Percentiles rank a stretch among this genome's conserved stretches.
These are phyloP conservation scores for Stegodyphus dumicola DNA, from an alignment of 1,140 invertebrate species.

Conservation along the genomic window DNA sequence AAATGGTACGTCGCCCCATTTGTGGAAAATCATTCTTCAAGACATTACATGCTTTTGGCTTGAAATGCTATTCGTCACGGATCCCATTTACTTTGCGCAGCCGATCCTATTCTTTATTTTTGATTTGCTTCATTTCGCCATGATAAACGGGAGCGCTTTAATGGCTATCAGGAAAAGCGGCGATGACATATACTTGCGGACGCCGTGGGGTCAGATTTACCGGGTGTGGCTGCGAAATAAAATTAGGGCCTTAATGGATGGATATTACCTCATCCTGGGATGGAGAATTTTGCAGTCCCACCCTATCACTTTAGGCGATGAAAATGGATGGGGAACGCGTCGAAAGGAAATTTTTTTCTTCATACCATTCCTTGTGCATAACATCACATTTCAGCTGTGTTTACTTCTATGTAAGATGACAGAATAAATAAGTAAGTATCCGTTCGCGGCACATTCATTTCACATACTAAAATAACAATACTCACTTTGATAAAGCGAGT, in stretches of 20 bases:
- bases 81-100: not conserved
- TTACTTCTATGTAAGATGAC: not conserved
- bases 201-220: constrained; percentile 26
- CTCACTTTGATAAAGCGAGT: too few species aligned
- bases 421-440: too few species aligned
- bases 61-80: not conserved
- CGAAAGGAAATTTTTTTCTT: not conserved
- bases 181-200: too few species aligned
- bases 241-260: constrained; percentile 42
- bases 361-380: not conserved
- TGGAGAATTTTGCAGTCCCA: not conserved
- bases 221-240: constrained; percentile 48
- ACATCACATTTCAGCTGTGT: not conserved
- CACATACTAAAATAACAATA: too few species aligned
- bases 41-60: not conserved
- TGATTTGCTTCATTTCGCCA: not conserved
- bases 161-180: too few species aligned
- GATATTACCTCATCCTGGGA: constrained; percentile 26
- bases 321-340: constrained; percentile 50
- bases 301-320: constrained; percentile 53
- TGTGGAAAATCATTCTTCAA: not conserved
- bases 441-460: too few species aligned
- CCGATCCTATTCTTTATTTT: not conserved
- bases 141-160: constrained; percentile 35
- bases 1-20: too few species aligned